Evolutionary conservation across 2,888 invertebrate species (phyloP), one percentile per base, ranked within the genome.

Genomic region (Labia minor): DNA sequence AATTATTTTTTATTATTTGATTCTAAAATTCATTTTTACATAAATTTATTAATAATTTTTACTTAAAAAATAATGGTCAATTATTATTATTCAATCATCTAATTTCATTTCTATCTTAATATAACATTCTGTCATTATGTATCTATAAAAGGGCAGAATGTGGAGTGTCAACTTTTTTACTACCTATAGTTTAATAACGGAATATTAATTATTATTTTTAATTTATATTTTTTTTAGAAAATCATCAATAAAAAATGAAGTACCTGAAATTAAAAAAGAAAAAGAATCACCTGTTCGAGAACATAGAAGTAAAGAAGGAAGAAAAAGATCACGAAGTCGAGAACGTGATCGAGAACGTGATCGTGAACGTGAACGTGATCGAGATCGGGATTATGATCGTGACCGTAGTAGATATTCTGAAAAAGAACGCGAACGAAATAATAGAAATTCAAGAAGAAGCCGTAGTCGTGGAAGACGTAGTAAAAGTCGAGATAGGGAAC

Each of bases 361-460:
- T 11, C 76, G 75, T 65, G 74, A 75, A 11, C 70, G 74, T 66
- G 72, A 73, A 37, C 71, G 73, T 33, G 70, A 71, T 71, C 70
- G 71, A 61, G 73, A 72, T 69, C 71, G 73, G 64, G 71, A 73
- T 18, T 69, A 72, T 61, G 72, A 71, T 1, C 71, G 72, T 65
- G 72, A 74, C 37, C 72, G 73, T 69, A 70, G 71, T 66, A 66
- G 70, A 70, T 20, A 69, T 72, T 65, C 20, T 64, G 16, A 14
- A 3, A 26, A 21, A 18, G 19, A 64, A 18, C 11, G 26, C 8
- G 21, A 64, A 6, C 26, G 33, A 6, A 26, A 26, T 26, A 26
- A 26, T 16, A 73, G 75, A 65, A 76, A 76, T 19, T 75, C 77
- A 70, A 73, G 75, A n/a, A 74, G 74, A 65, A 62, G 73, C 67